phyloP scores from a whole-genome alignment of 2,113 vertebrate species.

The Galbula dea region DNA sequence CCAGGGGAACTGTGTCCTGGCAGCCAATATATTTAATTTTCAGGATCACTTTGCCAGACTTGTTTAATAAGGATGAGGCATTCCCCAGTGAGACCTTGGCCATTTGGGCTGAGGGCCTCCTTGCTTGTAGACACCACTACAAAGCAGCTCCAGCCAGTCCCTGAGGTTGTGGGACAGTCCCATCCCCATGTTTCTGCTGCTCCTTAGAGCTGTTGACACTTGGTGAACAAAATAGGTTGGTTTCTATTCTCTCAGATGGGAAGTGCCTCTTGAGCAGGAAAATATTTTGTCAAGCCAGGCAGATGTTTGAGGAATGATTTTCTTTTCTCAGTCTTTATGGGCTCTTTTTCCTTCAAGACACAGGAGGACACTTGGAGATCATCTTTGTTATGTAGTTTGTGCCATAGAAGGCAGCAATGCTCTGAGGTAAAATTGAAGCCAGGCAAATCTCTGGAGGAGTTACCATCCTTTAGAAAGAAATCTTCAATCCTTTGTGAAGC shows the following conservation, averaged over 20 bases:
- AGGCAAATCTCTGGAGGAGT: neutral
- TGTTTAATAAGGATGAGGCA: slow-evolving; percentile 24
- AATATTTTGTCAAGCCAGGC: neutral
- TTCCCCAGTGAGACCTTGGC: neutral
- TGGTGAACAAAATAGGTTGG: neutral
- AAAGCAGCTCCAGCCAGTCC: neutral
- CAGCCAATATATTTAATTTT: slow-evolving; percentile 6
- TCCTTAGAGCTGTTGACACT: neutral
- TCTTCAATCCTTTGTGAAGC: neutral
- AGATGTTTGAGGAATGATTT: neutral
- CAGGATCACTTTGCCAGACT: slow-evolving; percentile 19
- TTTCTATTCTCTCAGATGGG: neutral
- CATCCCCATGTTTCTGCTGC: neutral
- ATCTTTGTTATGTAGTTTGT: neutral
- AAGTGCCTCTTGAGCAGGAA: neutral
- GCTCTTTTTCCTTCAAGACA: neutral
- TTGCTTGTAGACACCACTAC: neutral
- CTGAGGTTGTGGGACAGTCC: neutral
- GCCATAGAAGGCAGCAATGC: neutral
- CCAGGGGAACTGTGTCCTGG: slow-evolving; percentile 17
- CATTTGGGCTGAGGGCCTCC: neutral
- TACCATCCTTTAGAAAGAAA: neutral
- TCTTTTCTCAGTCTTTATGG: neutral
- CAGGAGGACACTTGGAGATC: neutral
- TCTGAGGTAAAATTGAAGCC: neutral